These are phyloP conservation scores for Lasiurus borealis DNA, from an alignment of 2,113 vertebrate genomes.

Conservation along the genomic window DNA sequence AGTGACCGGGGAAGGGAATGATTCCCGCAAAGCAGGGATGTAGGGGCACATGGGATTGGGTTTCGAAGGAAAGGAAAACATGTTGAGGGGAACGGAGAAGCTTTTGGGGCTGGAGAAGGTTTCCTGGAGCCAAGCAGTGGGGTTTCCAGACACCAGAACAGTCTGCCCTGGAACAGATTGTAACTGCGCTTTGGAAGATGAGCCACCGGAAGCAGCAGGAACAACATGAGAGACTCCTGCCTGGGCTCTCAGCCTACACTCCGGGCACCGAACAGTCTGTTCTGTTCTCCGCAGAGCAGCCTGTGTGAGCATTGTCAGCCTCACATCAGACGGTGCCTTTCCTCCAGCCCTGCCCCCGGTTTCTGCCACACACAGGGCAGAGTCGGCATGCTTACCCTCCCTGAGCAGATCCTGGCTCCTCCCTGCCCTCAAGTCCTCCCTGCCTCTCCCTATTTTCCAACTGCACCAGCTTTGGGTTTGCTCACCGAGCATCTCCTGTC, in stretches of 20 bases:
- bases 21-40: not conserved
- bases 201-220: slow-evolving; percentile 9
- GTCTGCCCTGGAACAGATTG: slow-evolving; percentile 68
- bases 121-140: slow-evolving; percentile 53
- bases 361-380: not conserved
- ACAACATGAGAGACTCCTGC: slow-evolving; percentile 29
- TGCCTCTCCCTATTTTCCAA: not conserved
- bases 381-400: not conserved
- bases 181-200: not conserved
- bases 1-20: not conserved
- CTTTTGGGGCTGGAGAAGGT: slow-evolving; percentile 9
- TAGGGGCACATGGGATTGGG: not conserved
- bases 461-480: not conserved
- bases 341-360: not conserved
- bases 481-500: not conserved
- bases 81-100: not conserved
- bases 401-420: not conserved
- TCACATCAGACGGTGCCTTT: not conserved
- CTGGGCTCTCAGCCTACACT: slow-evolving; percentile 11
- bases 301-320: not conserved
- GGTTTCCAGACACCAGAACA: slow-evolving; percentile 65
- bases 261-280: slow-evolving; percentile 35
- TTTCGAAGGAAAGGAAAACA: slow-evolving; percentile 24
- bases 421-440: not conserved
- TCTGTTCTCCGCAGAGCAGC: not conserved